Evolutionary conservation across 2,113 vertebrate species (phyloP).

Genomic region (Gobio gobio): DNA sequence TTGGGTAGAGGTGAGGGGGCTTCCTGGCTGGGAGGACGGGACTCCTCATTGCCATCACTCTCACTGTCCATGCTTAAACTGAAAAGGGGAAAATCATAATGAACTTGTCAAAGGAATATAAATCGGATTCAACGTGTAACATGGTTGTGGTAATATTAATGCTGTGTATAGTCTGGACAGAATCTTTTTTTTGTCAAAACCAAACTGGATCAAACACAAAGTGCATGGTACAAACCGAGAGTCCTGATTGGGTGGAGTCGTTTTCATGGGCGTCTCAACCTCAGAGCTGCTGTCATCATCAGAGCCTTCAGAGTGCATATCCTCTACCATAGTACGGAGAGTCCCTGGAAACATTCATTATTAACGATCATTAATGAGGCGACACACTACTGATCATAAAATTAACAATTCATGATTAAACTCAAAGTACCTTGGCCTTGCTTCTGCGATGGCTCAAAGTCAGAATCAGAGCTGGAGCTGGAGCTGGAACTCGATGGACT

Average conservation of each 20-base stretch:
- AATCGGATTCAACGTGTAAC: neutral
- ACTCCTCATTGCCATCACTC: slow-evolving; percentile 93
- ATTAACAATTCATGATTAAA: neutral
- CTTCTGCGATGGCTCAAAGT: slow-evolving; percentile 95
- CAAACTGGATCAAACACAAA: neutral
- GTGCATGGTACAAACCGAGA: slow-evolving; percentile 81
- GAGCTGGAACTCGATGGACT: slow-evolving; percentile 94
- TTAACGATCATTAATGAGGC: neutral
- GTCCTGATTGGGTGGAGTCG: slow-evolving; percentile 84
- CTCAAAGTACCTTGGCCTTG: slow-evolving; percentile 88
- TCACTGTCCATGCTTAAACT: slow-evolving; percentile 96
- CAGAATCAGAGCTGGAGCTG: slow-evolving; percentile 95
- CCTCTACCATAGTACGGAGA: slow-evolving; percentile 94
- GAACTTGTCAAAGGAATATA: neutral
- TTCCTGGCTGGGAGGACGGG: slow-evolving; percentile 88
- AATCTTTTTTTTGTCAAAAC: neutral
- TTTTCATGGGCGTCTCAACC: slow-evolving; percentile 86
- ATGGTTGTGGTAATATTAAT: neutral
- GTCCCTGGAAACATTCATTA: slow-evolving; percentile 76
- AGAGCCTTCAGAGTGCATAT: slow-evolving; percentile 91
- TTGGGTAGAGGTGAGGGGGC: slow-evolving; percentile 86
- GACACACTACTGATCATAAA: neutral
- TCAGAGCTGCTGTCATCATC: slow-evolving; percentile 94
- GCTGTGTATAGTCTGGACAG: neutral
- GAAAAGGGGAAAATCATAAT: slow-evolving; percentile 35